Percentiles rank a stretch among this genome's conserved stretches.
Evolutionary conservation across 2,113 vertebrate genomes (phyloP).

Genomic region (Paramisgurnus dabryanus): DNA sequence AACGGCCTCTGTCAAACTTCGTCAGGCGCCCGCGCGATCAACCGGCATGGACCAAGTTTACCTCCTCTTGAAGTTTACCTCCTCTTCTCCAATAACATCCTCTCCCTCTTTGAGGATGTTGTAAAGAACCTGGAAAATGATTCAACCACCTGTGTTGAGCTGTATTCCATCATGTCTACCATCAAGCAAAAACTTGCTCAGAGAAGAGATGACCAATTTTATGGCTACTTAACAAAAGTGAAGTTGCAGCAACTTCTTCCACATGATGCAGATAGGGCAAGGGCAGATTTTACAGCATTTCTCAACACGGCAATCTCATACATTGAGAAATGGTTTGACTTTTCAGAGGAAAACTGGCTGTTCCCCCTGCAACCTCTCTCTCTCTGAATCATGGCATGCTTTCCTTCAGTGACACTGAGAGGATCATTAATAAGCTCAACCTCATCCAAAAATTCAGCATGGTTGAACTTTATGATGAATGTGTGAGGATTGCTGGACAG

Average conservation of each 20-base stretch:
- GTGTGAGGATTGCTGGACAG: too few species aligned
- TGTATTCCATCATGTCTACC: slow-evolving; percentile 42
- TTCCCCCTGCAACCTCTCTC: slow-evolving; percentile 46
- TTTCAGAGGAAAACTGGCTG: slow-evolving; percentile 49
- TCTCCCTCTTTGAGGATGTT: slow-evolving; percentile 42
- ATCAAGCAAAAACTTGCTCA: slow-evolving; percentile 33
- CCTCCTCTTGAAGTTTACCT: too few species aligned
- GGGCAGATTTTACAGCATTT: slow-evolving; percentile 49
- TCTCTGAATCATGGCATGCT: slow-evolving; percentile 20
- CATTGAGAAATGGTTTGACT: slow-evolving; percentile 52
- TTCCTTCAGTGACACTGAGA: slow-evolving; percentile 33
- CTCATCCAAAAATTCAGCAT: slow-evolving; percentile 33
- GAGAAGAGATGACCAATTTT: slow-evolving; percentile 50
- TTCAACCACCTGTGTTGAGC: slow-evolving; percentile 47
- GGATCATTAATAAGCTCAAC: slow-evolving; percentile 14
- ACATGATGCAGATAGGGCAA: slow-evolving; percentile 41
- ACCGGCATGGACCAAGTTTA: too few species aligned
- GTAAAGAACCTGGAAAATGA: slow-evolving; percentile 49
- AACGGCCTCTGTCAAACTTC: too few species aligned
- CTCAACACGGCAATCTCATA: slow-evolving; percentile 43
- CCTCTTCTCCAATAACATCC: too few species aligned
- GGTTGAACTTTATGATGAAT: slow-evolving; percentile 46
- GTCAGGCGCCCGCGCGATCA: too few species aligned
- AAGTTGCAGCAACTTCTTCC: slow-evolving; percentile 45
- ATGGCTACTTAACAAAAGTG: slow-evolving; percentile 52